Evolutionary conservation across 2,888 invertebrate species (phyloP), one percentile per base, ranked within the genome.

Genomic region (Caenorhabditis sulstoni): DNA sequence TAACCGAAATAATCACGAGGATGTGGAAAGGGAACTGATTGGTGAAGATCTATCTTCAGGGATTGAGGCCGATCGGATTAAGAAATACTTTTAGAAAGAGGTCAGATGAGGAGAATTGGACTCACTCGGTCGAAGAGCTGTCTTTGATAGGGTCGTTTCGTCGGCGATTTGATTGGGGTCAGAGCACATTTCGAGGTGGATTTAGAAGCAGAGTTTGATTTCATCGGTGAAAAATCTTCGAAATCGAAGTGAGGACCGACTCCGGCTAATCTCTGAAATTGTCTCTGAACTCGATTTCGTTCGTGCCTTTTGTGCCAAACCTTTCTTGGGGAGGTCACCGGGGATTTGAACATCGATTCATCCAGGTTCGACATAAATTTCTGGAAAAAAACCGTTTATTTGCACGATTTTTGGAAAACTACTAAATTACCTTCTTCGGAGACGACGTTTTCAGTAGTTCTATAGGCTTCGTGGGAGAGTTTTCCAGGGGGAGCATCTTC

Each of bases 131-230:
- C 55, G 35, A 57, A 12, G n/a, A 71, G 20, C 47, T 65, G 45
- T 44, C 66, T 50, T 12, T 70, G 70, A 44, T 53, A 71, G 1
- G 65, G 59, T 23, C 45, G 49, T 37, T 80, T 80, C 20, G 61
- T 70, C 18, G 80, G 80, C 16, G 76, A 76, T 23, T 76, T 75
- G 18, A 80, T 74, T 16, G 79, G 77, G 11, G 70, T 70, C 55
- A 77, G 47, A 14, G 52, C 22, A 23, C 22, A 12, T 7, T 76
- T 49, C 14, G 35, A 49, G 4, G 64, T 49, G 0, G 55, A 47
- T 52, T 52, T 65, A 18, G 66, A 44, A 16, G 22, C 57, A 14
- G 57, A 35, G 37, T 44, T 65, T 3, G 61, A 44, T 23, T 75
- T 77, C 44, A 62, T 18, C 1, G 77, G 70, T 0, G 77, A 77